Evolutionary conservation across 2,888 invertebrate genomes (phyloP).

Genomic region (Cabera pusaria): DNA sequence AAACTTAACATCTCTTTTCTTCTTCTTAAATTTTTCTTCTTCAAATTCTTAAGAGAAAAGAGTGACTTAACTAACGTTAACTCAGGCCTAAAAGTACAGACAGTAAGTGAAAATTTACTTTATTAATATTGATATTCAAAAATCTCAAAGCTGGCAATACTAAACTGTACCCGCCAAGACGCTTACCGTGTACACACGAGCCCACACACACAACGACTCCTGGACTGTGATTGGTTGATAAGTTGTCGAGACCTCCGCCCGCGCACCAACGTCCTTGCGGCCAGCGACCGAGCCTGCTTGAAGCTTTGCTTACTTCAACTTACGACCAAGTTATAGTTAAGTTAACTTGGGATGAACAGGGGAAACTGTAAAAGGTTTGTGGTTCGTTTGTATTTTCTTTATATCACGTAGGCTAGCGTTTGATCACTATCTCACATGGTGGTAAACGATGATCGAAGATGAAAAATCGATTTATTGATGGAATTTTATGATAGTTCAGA

Average conservation of each 20-base stretch:
- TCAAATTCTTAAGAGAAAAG: too few relatives aligned
- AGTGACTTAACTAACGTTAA: too few relatives aligned
- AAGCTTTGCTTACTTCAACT: constrained; percentile 32
- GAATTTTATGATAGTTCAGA: too few relatives aligned
- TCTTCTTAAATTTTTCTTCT: too few relatives aligned
- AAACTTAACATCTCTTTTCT: too few relatives aligned
- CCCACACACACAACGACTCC: constrained; percentile 34
- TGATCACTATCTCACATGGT: too few relatives aligned
- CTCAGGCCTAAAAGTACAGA: too few relatives aligned
- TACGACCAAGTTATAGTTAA: constrained; percentile 23
- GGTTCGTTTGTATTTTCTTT: constrained; percentile 17
- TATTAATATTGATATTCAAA: too few relatives aligned
- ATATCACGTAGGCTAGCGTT: too few relatives aligned
- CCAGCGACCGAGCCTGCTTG: constrained; percentile 68
- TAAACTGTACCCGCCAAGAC: constrained; percentile 48
- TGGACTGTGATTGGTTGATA: constrained; percentile 51
- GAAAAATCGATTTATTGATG: too few relatives aligned
- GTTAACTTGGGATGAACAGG: constrained; percentile 19
- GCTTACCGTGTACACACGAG: constrained; percentile 38
- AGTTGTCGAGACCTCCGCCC: constrained; percentile 66
- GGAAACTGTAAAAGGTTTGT: constrained; percentile 7
- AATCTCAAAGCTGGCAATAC: constrained; percentile 43
- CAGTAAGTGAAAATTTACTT: too few relatives aligned
- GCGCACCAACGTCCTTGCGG: constrained; percentile 82
- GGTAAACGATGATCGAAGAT: too few relatives aligned